Conservation (phyloP, 2,888 invertebrate genomes). For the Papilio demoleus region DNA sequence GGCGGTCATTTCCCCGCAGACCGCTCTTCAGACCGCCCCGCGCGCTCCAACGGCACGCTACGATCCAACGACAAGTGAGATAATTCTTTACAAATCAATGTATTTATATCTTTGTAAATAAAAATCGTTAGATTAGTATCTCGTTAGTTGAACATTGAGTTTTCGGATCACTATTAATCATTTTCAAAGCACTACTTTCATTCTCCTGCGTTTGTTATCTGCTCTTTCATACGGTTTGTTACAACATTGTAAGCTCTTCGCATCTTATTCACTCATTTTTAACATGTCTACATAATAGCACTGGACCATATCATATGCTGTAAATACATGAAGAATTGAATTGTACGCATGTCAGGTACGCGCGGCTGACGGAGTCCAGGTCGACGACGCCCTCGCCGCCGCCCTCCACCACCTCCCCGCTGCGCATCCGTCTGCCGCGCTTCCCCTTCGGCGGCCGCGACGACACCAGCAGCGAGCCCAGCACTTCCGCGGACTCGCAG, state of each 20-base stretch:
- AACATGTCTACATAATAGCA: not conserved
- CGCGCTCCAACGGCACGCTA: constrained; percentile 66
- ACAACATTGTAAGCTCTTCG: not conserved
- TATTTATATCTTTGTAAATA: not conserved
- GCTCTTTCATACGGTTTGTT: not conserved
- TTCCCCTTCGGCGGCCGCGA: constrained; percentile 62
- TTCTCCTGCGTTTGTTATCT: not conserved
- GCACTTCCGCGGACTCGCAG: constrained; percentile 60
- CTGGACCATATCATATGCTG: constrained; percentile 17
- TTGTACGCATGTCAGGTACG: constrained; percentile 77
- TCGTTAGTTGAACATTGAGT: not conserved
- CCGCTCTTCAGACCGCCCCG: constrained; percentile 57
- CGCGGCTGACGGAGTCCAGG: constrained; percentile 89
- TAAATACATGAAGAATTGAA: constrained; percentile 39
- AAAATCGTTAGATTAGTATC: not conserved
- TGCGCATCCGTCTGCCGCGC: constrained; percentile 68
- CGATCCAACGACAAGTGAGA: constrained; percentile 75
- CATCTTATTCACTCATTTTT: not conserved
- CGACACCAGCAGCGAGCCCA: constrained; percentile 60
- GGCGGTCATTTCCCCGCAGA: constrained; percentile 73
- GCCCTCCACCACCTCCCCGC: constrained; percentile 74
- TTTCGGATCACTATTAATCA: not conserved
- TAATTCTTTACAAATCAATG: constrained; percentile 3
- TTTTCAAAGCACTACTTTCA: not conserved
- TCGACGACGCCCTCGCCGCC: constrained; percentile 91